Percentiles rank a stretch among this genome's conserved stretches.
phyloP scores from a whole-genome alignment of 2,888 invertebrate genomes.

The Drosophila macrospina region DNA sequence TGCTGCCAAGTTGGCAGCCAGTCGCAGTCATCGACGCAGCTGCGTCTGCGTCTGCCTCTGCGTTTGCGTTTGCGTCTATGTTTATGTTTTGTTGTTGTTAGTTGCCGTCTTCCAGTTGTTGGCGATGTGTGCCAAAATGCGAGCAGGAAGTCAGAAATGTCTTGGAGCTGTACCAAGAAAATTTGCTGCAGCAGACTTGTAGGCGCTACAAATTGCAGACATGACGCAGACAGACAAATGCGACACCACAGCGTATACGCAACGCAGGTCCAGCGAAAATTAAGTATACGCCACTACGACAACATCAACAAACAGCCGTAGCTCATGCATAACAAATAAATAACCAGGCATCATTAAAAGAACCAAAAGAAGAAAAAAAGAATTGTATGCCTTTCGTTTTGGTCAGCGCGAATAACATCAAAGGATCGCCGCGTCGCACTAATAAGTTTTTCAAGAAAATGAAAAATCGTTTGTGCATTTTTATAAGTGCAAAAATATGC shows the following conservation, averaged over 20 bases:
- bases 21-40: constrained; percentile 42
- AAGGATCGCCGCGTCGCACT: constrained; percentile 70
- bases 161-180: constrained; percentile 59
- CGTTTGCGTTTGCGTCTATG: constrained; percentile 63
- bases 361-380: constrained; percentile 11
- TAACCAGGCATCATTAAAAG: constrained; percentile 49
- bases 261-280: constrained; percentile 30
- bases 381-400: constrained; percentile 25
- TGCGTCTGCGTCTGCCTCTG: no score
- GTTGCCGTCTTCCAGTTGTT: constrained; percentile 41
- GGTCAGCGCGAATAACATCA: constrained; percentile 62
- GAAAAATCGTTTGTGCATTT: constrained; percentile 83
- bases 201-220: constrained; percentile 83
- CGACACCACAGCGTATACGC: constrained; percentile 64
- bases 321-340: constrained; percentile 74
- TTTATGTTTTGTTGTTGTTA: constrained; percentile 45
- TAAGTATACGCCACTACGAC: constrained; percentile 39
- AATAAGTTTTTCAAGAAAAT: constrained; percentile 82
- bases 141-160: constrained; percentile 42
- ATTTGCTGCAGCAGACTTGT: constrained; percentile 81
- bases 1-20: constrained; percentile 59
- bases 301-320: neutral
- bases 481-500: constrained; percentile 84
- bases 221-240: constrained; percentile 44
- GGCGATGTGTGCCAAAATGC: constrained; percentile 53